Evolutionary conservation across 2,797 vertebrate genomes (phyloP).

Genomic region (Sebastes steindachneri): DNA sequence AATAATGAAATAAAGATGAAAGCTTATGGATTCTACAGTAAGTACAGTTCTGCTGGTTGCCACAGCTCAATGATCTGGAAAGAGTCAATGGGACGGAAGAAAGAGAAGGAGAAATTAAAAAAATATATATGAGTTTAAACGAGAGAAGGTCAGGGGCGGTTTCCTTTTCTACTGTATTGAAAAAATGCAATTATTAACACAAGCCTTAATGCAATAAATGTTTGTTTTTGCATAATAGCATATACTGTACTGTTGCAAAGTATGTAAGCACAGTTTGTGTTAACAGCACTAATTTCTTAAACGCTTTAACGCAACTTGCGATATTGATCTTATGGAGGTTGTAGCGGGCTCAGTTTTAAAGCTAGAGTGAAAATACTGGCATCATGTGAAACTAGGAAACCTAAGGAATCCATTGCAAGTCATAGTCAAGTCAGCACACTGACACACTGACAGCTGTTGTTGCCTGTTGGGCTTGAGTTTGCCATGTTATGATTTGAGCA

Average conservation of each 20-base stretch:
- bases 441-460: too few species aligned
- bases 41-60: conserved; percentile 35
- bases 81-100: conserved; percentile 40
- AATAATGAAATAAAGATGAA: conserved; percentile 60
- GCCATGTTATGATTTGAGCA: too few species aligned
- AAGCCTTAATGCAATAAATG: neutral
- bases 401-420: too few species aligned
- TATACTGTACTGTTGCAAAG: neutral
- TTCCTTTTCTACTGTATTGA: neutral
- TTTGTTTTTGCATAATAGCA: conserved; percentile 3
- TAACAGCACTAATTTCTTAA: too few species aligned
- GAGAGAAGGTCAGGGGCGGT: conserved; percentile 9
- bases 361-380: too few species aligned
- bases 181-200: conserved; percentile 10
- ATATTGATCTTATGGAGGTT: too few species aligned
- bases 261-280: neutral
- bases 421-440: too few species aligned
- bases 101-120: conserved; percentile 24
- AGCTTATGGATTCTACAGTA: conserved; percentile 44
- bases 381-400: too few species aligned
- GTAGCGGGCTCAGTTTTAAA: too few species aligned
- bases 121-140: conserved; percentile 25
- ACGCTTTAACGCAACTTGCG: too few species aligned
- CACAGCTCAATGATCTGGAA: conserved; percentile 50
- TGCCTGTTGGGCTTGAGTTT: too few species aligned